Base-by-base conservation (phyloP, 1,140 invertebrate species). In the Hydropsyche tenuis region DNA sequence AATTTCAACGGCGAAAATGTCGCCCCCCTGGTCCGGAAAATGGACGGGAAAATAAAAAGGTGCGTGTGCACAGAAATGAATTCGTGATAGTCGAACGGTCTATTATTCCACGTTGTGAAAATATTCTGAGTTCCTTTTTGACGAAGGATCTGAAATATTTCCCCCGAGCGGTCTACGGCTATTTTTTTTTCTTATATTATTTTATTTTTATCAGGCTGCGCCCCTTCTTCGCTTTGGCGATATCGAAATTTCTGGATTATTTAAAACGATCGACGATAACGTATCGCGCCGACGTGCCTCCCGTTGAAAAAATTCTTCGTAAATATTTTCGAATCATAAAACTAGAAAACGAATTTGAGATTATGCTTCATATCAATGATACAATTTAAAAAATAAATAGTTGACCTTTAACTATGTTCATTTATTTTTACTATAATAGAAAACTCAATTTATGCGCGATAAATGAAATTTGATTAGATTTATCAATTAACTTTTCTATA, bases 21-120 rank as follows among this genome's bases (percentile, higher is more conserved):
- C 18, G 18, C 6, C 56, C 45, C 4, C 56, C 20, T 1, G 1
- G 56, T 37, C 9, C 3, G 30, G n/a, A n/a, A n/a, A n/a, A n/a
- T n/a, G n/a, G n/a, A n/a, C n/a, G n/a, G n/a, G n/a, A n/a, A 37
- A n/a, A 48, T 48, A 48, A n/a, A 48, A n/a, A 48, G 11, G 16
- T 48, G 16, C 16, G 16, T 48, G 16, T 48, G 16, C 16, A 48
- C 16, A 48, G 23, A 60, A 60, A 60, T 27, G 56, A 60, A 60
- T 25, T 60, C 56, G 51, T 56, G 51, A 56, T 56, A 56, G 51
- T 56, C 51, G 56, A 23, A 23, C 56, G 56, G 56, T 60, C 56
- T 60, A 60, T 60, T 60, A 60, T 60, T 60, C 23, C 56, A 60
- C 56, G 56, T 60, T 60, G 56, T 60, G 56, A 60, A 60, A 60